phyloP scores from a whole-genome alignment of 2,888 invertebrate species.

The Xestia ashworthii region DNA sequence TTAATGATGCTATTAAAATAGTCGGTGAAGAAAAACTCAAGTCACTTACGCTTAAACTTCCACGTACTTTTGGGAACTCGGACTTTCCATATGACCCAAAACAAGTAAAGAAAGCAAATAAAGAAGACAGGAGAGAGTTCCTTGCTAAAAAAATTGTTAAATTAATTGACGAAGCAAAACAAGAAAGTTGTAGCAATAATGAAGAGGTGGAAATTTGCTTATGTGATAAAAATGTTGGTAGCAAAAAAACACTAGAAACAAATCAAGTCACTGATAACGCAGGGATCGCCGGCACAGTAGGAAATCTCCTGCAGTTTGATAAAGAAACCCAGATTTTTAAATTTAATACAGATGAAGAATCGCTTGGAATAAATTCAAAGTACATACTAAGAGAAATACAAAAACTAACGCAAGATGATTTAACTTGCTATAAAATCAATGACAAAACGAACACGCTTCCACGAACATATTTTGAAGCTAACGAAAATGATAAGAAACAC shows the following conservation, averaged over 20 bases:
- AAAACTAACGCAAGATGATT: slow-evolving; percentile 47
- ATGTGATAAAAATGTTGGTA: slow-evolving; percentile 62
- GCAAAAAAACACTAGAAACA: slow-evolving; percentile 60
- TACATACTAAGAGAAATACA: slow-evolving; percentile 61
- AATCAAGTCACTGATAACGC: slow-evolving; percentile 65
- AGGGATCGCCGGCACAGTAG: slow-evolving; percentile 73
- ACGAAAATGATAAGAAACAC: slow-evolving; percentile 66
- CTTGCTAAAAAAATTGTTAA: slow-evolving; percentile 54
- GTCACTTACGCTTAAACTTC: slow-evolving; percentile 64
- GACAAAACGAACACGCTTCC: slow-evolving; percentile 70
- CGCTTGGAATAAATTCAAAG: slow-evolving; percentile 62
- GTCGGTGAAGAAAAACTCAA: slow-evolving; percentile 58
- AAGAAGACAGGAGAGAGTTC: slow-evolving; percentile 42
- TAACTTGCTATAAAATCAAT: slow-evolving; percentile 64
- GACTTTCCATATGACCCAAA: slow-evolving; percentile 65
- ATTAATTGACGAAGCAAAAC: slow-evolving; percentile 50
- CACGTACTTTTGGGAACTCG: slow-evolving; percentile 69
- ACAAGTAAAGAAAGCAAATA: slow-evolving; percentile 30
- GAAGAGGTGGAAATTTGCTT: slow-evolving; percentile 57
- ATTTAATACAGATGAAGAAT: slow-evolving; percentile 60
- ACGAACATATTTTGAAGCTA: slow-evolving; percentile 66
- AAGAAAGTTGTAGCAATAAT: slow-evolving; percentile 32
- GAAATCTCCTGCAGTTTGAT: slow-evolving; percentile 69
- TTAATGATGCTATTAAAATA: slow-evolving; percentile 63
- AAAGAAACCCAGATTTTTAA: slow-evolving; percentile 57